phyloP scores from a whole-genome alignment of 1,140 invertebrate genomes.

The Atta texana region DNA sequence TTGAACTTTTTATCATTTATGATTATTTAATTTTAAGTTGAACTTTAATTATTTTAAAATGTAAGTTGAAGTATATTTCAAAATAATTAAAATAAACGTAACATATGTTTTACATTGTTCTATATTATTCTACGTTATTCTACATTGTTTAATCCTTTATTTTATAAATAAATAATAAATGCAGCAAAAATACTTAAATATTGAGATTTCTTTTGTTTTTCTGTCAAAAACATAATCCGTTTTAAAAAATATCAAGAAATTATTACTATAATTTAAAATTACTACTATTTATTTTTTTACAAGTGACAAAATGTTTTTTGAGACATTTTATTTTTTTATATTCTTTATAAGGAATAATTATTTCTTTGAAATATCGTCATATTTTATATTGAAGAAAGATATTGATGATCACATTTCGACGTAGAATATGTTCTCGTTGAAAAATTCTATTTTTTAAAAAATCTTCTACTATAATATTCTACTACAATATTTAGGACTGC shows the following conservation, averaged over 20 bases:
- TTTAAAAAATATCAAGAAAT: neutral
- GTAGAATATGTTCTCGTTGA: neutral
- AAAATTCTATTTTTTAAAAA: neutral
- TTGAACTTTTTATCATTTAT: neutral
- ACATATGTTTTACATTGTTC: neutral
- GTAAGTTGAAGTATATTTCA: too few species aligned
- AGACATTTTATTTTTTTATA: neutral
- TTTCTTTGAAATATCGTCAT: neutral
- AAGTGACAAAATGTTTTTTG: neutral
- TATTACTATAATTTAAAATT: neutral
- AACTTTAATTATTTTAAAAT: neutral
- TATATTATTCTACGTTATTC: neutral
- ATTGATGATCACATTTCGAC: neutral
- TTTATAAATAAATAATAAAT: conserved; percentile 12
- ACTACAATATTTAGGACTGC: neutral
- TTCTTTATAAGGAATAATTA: neutral
- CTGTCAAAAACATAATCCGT: neutral
- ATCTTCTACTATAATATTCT: too few species aligned
- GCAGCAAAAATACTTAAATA: neutral
- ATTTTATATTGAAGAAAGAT: neutral
- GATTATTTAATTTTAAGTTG: neutral
- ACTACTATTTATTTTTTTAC: neutral
- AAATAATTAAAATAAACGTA: neutral
- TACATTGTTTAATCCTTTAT: neutral
- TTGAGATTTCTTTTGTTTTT: neutral